These are phyloP conservation scores for Molanna angustata DNA, from an alignment of 2,888 invertebrate species.

Conservation along the genomic window DNA sequence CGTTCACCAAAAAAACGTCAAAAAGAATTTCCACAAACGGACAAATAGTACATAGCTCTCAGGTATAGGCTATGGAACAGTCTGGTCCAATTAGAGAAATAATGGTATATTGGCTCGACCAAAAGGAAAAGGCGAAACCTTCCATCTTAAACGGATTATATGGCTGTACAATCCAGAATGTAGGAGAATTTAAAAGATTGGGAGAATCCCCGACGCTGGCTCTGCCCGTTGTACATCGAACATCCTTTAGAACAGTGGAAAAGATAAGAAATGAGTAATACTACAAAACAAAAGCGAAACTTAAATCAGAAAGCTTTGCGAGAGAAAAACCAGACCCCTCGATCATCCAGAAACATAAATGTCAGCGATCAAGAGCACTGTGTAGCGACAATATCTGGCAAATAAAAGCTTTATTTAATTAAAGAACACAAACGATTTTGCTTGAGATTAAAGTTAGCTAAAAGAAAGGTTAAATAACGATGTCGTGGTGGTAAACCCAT, in stretches of 20 bases:
- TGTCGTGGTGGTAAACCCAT: no score
- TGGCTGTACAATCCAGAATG: slow-evolving; percentile 10
- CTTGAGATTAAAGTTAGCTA: no score
- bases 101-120: slow-evolving; percentile 3
- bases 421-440: no score
- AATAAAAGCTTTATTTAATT: background rate
- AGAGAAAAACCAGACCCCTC: background rate
- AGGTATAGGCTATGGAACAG: background rate
- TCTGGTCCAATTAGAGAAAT: slow-evolving; percentile 9
- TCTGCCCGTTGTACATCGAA: slow-evolving; percentile 12
- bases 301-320: background rate
- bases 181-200: slow-evolving; percentile 27
- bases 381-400: background rate
- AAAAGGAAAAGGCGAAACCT: slow-evolving; percentile 2
- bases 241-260: slow-evolving; percentile 2
- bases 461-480: no score
- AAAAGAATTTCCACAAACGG: background rate
- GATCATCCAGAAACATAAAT: background rate
- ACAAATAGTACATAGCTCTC: background rate
- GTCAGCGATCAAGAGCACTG: background rate
- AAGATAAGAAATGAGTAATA: background rate
- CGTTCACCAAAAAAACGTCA: background rate
- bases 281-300: background rate
- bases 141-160: slow-evolving; percentile 19
- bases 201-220: slow-evolving; percentile 11